Base-by-base conservation (phyloP, 2,113 vertebrate species). In the Lagopus muta region DNA sequence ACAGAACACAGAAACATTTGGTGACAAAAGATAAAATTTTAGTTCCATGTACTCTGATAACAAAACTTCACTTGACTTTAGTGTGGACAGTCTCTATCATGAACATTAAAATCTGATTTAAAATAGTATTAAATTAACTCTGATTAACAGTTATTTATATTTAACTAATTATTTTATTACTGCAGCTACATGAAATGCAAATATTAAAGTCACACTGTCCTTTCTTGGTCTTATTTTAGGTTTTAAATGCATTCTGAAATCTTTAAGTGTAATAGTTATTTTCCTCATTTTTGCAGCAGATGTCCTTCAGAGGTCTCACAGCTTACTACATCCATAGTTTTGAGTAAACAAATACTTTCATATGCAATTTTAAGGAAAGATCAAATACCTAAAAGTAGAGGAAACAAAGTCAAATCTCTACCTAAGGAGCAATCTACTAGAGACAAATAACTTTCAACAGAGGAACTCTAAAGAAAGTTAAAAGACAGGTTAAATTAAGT, bases 401-500 rank as follows among this genome's bases (percentile, higher is more conserved):
- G 34, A 71, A 91, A 65, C 10, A 36, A 88, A 87, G 8, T 11
- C 24, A 8, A 18, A 3, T 36, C 6, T 75, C 30, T 75, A 57
- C 16, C 15, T 8, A 74, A 42, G 74, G 10, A 22, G 3, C 54
- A 88, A 77, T 16, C 20, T 66, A 6, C 21, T 32, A 5, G 19
- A 25, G 8, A 64, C 0, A 84, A 84, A 43, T 43, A 69, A 2
- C n/a, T 69, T 16, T 71, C 80, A 88, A 45, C 11, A 71, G 7
- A 93, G 17, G 7, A 69, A 94, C 45, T 6, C 3, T 25, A 42
- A 67, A 38, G 1, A 48, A 64, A 60, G 1, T 38, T 64, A 22
- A 64, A 86, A 84, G n/a, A 0, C 5, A 27, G 4, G 17, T 16
- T 57, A 55, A 2, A 18, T 38, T 10, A 50, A 2, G 8, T 57